Evolutionary conservation across 1,140 invertebrate genomes (phyloP), one percentile per base, ranked within the genome.

Genomic region (Diachasma alloeum): DNA sequence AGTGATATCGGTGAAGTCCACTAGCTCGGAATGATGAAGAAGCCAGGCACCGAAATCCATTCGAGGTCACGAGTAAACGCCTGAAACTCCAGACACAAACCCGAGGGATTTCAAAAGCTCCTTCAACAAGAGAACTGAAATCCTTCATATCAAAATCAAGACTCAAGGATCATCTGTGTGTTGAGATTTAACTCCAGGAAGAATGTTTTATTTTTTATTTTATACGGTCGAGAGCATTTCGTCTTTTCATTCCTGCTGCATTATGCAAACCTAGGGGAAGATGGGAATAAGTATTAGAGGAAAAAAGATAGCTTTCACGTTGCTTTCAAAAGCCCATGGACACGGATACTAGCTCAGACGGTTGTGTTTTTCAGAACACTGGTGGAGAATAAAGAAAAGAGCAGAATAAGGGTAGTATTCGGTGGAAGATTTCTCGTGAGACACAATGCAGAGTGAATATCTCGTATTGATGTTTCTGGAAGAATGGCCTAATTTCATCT

Each of bases 81-180:
- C 10, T 56, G 48, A 19, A 56, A 56, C 19, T 56, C 48, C 11
- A 48, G 44, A 72, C 42, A 72, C 19, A 72, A 42, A 42, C 39
- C 9, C 9, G 26, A 4, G 26, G 11, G 26, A 31, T 48, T 48
- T 15, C 6, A 48, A 72, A 72, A 46, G 44, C 39, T 70, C 19
- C 36, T 9, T 46, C 69, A 31, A 72, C 22, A 72, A 4, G 42
- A 71, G 42, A 22, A 19, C 4, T 10, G 13, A 69, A 63, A 63
- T 63, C 59, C 59, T 69, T 69, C 39, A 31, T 63, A 63, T 63
- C 59, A 63, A 22, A 63, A 63, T 63, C 26, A 69, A 69, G 39
- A 69, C 15, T 26, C 19, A 0, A 5, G 48, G 46, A 17, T 56
- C 24, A 59, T 72, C 70, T 72, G 31, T 8, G 19, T 39, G 71